Conservation (phyloP, 2,113 vertebrate genomes). For the Sarotherodon lohbergeri region DNA sequence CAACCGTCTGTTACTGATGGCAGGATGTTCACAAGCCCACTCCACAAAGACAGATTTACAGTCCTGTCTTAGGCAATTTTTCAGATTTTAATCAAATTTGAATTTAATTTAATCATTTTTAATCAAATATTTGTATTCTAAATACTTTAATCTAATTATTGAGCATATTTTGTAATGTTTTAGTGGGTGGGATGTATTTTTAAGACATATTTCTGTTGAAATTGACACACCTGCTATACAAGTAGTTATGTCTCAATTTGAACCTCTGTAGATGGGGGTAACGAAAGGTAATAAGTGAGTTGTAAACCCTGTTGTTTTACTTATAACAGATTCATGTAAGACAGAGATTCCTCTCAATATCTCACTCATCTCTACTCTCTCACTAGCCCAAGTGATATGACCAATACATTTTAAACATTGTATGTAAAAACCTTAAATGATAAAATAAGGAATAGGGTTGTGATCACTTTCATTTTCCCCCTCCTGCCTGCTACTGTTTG, state of each 20-base stretch:
- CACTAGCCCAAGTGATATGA: neutral
- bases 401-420: neutral
- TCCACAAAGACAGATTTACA: neutral
- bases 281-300: neutral
- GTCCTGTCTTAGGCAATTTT: neutral
- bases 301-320: too few relatives aligned
- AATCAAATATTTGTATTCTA: neutral
- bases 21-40: neutral
- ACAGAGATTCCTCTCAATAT: neutral
- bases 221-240: neutral
- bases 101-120: neutral
- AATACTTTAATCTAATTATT: neutral
- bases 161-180: neutral
- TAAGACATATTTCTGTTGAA: neutral
- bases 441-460: neutral
- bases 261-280: neutral
- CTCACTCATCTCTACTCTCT: neutral
- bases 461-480: neutral
- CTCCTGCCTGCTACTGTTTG: neutral
- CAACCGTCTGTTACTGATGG: neutral
- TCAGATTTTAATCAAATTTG: neutral
- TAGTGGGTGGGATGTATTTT: neutral
- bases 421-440: neutral
- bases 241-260: neutral
- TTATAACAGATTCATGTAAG: neutral